Conservation (phyloP, 2,113 vertebrate species). For the Poecile atricapillus region DNA sequence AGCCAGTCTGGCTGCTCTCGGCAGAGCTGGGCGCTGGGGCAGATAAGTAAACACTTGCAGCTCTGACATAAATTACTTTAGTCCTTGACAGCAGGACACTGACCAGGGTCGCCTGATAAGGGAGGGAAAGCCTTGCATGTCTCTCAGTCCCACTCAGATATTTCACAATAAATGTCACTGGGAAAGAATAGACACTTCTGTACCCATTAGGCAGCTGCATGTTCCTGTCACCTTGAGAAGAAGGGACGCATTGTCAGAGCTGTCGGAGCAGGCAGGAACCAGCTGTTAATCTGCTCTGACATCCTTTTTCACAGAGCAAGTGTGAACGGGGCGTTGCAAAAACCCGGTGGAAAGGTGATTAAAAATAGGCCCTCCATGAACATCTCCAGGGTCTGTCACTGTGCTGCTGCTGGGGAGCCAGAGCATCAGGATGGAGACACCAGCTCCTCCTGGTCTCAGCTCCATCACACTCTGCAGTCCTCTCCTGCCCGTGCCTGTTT, state of each 20-base stretch:
- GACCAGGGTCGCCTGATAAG: slow-evolving; percentile 89
- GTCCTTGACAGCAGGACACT: slow-evolving; percentile 89
- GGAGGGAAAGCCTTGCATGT: slow-evolving; percentile 70
- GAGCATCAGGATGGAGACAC: not conserved
- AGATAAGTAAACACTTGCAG: slow-evolving; percentile 90
- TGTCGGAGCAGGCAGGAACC: slow-evolving; percentile 63
- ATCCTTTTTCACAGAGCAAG: slow-evolving; percentile 55
- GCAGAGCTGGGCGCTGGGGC: slow-evolving; percentile 70
- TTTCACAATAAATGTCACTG: slow-evolving; percentile 76
- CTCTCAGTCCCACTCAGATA: slow-evolving; percentile 69
- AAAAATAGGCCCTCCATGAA: not conserved
- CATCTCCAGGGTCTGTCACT: not conserved
- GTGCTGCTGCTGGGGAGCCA: not conserved
- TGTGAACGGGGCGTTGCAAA: slow-evolving; percentile 22
- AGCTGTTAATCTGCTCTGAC: slow-evolving; percentile 60
- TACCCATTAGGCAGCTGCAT: slow-evolving; percentile 72
- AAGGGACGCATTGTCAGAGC: slow-evolving; percentile 60
- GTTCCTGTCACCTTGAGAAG: slow-evolving; percentile 72
- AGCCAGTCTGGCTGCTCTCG: slow-evolving; percentile 82
- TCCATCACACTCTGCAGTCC: not conserved
- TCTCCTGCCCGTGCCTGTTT: not conserved
- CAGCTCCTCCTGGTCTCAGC: not conserved
- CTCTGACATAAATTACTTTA: slow-evolving; percentile 89
- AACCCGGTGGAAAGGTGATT: slow-evolving; percentile 4
- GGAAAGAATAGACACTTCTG: slow-evolving; percentile 77